A percentile compares a stretch with the other conserved stretches of the same genome.
Evolutionary conservation across 2,113 vertebrate genomes (phyloP).

Genomic region (Mesembrinibis cayennensis): DNA sequence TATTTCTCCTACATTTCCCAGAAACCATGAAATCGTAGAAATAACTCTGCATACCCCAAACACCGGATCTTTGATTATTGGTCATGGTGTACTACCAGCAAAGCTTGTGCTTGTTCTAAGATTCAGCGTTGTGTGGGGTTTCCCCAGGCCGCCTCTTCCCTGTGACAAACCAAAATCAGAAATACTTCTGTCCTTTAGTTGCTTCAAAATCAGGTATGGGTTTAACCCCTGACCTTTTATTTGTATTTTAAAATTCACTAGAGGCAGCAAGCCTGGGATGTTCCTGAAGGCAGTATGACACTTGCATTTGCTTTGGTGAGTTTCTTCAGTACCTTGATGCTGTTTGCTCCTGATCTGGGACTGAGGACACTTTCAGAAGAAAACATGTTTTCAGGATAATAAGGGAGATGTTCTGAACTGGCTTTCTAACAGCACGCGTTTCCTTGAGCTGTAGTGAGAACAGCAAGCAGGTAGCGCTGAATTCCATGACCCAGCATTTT

Average conservation of each 20-base stretch:
- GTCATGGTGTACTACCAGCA: background rate
- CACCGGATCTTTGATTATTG: background rate
- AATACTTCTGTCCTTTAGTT: background rate
- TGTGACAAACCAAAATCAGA: background rate
- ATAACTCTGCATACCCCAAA: background rate
- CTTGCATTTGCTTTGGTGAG: background rate
- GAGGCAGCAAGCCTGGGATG: background rate
- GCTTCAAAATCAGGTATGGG: background rate
- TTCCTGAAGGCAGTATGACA: background rate
- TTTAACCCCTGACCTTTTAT: background rate
- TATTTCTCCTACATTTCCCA: background rate
- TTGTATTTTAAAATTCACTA: background rate
- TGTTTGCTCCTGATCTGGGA: background rate
- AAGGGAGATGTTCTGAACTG: background rate
- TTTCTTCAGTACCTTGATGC: background rate
- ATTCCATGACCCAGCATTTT: accelerated
- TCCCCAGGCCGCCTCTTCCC: background rate
- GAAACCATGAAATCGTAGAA: background rate
- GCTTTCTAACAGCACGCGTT: background rate
- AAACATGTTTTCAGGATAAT: background rate
- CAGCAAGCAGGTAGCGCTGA: accelerated
- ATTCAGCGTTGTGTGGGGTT: background rate
- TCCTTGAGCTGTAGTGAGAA: background rate
- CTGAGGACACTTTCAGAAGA: background rate
- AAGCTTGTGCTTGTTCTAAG: background rate